These are phyloP conservation scores for Hemaris fuciformis DNA, from an alignment of 2,888 invertebrate genomes.

Conservation along the genomic window DNA sequence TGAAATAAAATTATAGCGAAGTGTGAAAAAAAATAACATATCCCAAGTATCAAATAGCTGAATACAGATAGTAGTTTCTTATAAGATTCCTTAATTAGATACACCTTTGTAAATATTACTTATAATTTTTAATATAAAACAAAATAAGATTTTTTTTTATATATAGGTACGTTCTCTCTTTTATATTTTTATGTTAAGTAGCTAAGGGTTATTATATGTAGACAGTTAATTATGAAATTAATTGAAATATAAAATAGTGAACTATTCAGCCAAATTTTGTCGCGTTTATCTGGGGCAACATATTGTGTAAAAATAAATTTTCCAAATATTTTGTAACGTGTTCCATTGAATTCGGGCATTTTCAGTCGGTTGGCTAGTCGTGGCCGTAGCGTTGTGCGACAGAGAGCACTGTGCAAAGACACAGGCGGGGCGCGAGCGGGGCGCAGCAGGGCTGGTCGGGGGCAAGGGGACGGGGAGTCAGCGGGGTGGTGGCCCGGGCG, in stretches of 20 bases:
- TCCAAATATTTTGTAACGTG: neutral
- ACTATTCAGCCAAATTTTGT: neutral
- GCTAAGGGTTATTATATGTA: too few relatives aligned
- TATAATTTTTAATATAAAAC: too few relatives aligned
- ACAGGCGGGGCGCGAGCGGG: conserved; percentile 56
- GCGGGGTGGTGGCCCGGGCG: conserved; percentile 67
- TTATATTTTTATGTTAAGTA: too few relatives aligned
- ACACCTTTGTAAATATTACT: too few relatives aligned
- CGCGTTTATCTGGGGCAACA: neutral
- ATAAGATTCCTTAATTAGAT: neutral
- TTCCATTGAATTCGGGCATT: conserved; percentile 35
- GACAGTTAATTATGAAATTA: neutral
- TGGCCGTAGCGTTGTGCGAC: conserved; percentile 62
- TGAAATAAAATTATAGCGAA: neutral
- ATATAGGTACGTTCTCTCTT: too few relatives aligned
- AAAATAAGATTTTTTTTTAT: too few relatives aligned
- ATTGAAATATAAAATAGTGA: neutral
- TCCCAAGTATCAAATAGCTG: neutral
- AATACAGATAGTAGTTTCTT: neutral
- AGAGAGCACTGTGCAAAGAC: conserved; percentile 75
- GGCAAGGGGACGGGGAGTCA: conserved; percentile 34
- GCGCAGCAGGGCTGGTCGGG: neutral
- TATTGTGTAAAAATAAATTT: neutral
- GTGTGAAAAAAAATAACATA: too few relatives aligned
- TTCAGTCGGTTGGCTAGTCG: conserved; percentile 63